A percentile compares a stretch with the other conserved stretches of the same genome.
These are phyloP conservation scores for Schizaphis graminum DNA, from an alignment of 2,888 invertebrate genomes.

Conservation along the genomic window DNA sequence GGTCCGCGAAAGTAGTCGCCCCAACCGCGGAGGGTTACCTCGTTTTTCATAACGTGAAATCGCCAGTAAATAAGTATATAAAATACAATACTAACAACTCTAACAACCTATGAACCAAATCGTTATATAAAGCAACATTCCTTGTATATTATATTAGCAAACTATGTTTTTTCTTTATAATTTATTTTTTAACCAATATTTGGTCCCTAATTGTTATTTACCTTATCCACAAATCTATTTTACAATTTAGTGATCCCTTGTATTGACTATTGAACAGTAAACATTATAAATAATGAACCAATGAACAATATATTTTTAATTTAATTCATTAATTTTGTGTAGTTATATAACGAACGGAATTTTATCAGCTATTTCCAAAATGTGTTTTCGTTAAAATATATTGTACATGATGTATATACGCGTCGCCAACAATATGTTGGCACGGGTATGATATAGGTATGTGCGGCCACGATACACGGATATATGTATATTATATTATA, in stretches of 20 bases:
- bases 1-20: too few relatives aligned
- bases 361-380: neutral
- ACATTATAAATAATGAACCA: neutral
- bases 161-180: neutral
- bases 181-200: neutral
- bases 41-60: too few relatives aligned
- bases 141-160: neutral
- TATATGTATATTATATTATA: neutral
- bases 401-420: neutral
- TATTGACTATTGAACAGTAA: neutral
- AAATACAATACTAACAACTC: too few relatives aligned
- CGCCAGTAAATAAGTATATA: too few relatives aligned
- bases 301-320: neutral
- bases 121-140: too few relatives aligned
- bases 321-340: neutral
- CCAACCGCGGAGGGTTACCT: too few relatives aligned
- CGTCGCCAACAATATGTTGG: neutral
- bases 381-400: neutral
- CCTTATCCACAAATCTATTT: neutral
- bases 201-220: neutral
- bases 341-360: neutral
- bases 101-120: too few relatives aligned
- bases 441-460: neutral
- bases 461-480: neutral
- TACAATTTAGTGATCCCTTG: too few relatives aligned